Base-by-base conservation (phyloP, 2,888 invertebrate species). In the Thecophora atra region DNA sequence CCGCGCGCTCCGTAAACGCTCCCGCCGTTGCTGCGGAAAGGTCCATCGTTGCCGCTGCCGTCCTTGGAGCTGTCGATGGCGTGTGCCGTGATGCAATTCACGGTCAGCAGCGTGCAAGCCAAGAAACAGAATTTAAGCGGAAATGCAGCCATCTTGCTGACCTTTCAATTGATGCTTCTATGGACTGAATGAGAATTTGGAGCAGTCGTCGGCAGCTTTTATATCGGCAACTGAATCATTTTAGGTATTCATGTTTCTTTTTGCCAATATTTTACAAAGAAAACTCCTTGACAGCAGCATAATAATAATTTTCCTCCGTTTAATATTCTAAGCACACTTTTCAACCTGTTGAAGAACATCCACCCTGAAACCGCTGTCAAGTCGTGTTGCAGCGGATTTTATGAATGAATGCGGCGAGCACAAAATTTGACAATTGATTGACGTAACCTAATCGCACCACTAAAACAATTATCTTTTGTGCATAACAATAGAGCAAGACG, bases 1-100 rank as follows among this genome's bases (percentile, higher is more conserved):
- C 77, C 81, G 8, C 81, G 81, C 47, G 64, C 71, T 1, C 54
- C 58, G 28, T 71, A 73, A 13, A 77, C 60, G 13, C 47, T 68
- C 13, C 67, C 71, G 30, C 42, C 63, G 4, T 78, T 77, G 17
- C 64, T 17, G 64, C 51, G 0, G 2, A 51, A 64, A 62, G 24
- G 3, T 17, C 67, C 71, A 44, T 56, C 67, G 3, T 78, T 77
- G 17, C 63, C 13, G 64, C 51, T 0, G 44, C 65, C 73, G 2
- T 75, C 76, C 37, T 52, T 70, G 19, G 26, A 52, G 8, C 63
- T n/a, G 21, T n/a, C 63, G 30, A 51, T 30, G 28, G 70, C 70
- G n/a, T 24, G 37, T 15, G 60, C n/a, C 2, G n/a, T 24, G 13
- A 56, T 51, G 26, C 62, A 51, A 24, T 37, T 30, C 13, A 70